These are phyloP conservation scores for Microtus montanus DNA, from an alignment of 2,113 vertebrate species.

Conservation along the genomic window DNA sequence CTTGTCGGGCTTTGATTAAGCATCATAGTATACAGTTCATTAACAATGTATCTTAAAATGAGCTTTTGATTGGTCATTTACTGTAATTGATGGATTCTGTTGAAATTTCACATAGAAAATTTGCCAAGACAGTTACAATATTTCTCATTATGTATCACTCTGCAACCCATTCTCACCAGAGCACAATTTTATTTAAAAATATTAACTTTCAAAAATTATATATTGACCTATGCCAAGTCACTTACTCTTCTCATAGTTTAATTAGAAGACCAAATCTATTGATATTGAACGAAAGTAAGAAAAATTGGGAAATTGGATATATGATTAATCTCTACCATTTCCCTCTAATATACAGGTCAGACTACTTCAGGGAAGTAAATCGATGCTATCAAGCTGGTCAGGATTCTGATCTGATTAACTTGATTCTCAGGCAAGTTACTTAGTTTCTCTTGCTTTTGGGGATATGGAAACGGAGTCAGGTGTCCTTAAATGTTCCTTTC, in stretches of 20 bases:
- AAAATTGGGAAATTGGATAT: constrained; percentile 38
- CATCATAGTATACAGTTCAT: constrained; percentile 87
- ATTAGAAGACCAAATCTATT: constrained; percentile 60
- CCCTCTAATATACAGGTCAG: not conserved
- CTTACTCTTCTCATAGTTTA: constrained; percentile 65
- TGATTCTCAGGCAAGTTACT: constrained; percentile 3
- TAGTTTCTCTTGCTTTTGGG: not conserved
- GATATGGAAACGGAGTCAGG: constrained; percentile 9
- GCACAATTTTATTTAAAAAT: constrained; percentile 65
- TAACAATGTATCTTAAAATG: constrained; percentile 88
- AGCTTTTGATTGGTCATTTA: constrained; percentile 88
- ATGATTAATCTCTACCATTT: constrained; percentile 25
- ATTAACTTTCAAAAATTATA: constrained; percentile 79
- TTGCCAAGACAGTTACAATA: constrained; percentile 81
- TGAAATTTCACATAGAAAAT: constrained; percentile 85
- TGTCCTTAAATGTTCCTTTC: not conserved
- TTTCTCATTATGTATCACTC: constrained; percentile 84
- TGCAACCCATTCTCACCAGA: constrained; percentile 56
- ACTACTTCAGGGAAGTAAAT: constrained; percentile 21
- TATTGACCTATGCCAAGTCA: constrained; percentile 79
- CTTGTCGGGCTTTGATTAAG: constrained; percentile 86
- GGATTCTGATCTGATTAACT: not conserved
- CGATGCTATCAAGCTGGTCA: not conserved
- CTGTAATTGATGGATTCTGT: constrained; percentile 86
- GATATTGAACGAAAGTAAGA: constrained; percentile 50